phyloP scores from a whole-genome alignment of 2,888 invertebrate genomes.

The Eilema caniola region DNA sequence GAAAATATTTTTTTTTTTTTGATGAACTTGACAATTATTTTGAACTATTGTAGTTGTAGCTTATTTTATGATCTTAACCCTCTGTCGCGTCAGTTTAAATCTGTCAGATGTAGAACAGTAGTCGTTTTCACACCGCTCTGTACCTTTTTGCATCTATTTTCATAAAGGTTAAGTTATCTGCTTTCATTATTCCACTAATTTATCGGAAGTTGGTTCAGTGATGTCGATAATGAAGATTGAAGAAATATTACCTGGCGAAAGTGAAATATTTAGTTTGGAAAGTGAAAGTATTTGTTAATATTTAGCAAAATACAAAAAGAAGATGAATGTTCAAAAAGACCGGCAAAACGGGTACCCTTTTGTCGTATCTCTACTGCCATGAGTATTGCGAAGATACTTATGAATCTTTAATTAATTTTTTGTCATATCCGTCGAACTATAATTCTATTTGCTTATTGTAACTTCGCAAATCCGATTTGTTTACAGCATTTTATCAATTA shows the following conservation, averaged over 20 bases:
- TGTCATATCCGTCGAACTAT: neutral
- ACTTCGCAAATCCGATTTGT: neutral
- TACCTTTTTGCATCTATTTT: neutral
- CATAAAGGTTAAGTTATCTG: too few species aligned
- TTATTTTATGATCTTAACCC: neutral
- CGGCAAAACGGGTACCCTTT: too few species aligned
- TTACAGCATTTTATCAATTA: neutral
- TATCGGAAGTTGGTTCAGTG: too few species aligned
- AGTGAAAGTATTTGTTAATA: too few species aligned
- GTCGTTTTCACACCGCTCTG: neutral
- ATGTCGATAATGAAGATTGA: too few species aligned
- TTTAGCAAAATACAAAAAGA: too few species aligned
- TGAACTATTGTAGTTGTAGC: neutral
- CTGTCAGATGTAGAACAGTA: too few species aligned
- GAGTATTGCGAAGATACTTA: neutral
- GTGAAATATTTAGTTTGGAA: too few species aligned
- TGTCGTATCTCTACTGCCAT: neutral
- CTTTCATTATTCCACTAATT: too few species aligned
- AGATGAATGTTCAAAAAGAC: too few species aligned
- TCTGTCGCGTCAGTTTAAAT: neutral
- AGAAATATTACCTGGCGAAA: too few species aligned
- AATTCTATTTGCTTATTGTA: neutral
- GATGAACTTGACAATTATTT: neutral
- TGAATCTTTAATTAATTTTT: neutral
- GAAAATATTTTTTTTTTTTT: neutral